Percentiles rank a stretch among this genome's conserved stretches.
These are phyloP conservation scores for Ridgeia piscesae DNA, from an alignment of 1,140 invertebrate genomes.

Conservation along the genomic window DNA sequence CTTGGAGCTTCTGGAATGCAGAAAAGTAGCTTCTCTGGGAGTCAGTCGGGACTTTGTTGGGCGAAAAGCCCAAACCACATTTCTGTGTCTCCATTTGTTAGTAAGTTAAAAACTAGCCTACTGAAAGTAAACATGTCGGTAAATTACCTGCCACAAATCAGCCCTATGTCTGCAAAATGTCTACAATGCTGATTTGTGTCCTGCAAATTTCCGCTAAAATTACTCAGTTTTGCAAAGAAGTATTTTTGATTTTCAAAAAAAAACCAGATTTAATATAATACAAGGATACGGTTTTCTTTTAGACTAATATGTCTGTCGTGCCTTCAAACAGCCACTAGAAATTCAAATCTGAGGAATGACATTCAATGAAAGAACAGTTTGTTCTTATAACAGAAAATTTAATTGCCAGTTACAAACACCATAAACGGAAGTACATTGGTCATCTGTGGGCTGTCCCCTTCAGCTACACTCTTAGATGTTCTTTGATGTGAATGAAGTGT, in stretches of 20 bases:
- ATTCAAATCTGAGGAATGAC: neutral
- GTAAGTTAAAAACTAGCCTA: neutral
- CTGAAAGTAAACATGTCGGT: neutral
- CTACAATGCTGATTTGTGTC: neutral
- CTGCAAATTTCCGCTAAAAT: neutral
- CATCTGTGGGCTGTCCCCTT: neutral
- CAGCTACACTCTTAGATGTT: neutral
- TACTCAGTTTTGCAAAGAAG: neutral
- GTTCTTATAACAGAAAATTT: neutral
- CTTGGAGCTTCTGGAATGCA: neutral
- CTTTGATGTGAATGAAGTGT: neutral
- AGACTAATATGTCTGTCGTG: neutral
- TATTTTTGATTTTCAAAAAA: neutral
- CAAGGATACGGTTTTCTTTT: neutral
- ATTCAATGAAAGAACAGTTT: neutral
- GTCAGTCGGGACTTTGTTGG: neutral
- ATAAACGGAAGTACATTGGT: neutral
- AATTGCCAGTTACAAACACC: neutral
- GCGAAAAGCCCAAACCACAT: neutral
- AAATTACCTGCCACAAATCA: neutral
- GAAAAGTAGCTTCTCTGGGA: neutral
- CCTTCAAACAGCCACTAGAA: neutral
- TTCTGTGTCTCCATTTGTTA: neutral
- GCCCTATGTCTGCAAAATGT: neutral
- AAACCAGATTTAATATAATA: neutral